Evolutionary conservation across 2,113 vertebrate genomes (phyloP), one percentile per base, ranked within the genome.

Genomic region (Cavia porcellus): DNA sequence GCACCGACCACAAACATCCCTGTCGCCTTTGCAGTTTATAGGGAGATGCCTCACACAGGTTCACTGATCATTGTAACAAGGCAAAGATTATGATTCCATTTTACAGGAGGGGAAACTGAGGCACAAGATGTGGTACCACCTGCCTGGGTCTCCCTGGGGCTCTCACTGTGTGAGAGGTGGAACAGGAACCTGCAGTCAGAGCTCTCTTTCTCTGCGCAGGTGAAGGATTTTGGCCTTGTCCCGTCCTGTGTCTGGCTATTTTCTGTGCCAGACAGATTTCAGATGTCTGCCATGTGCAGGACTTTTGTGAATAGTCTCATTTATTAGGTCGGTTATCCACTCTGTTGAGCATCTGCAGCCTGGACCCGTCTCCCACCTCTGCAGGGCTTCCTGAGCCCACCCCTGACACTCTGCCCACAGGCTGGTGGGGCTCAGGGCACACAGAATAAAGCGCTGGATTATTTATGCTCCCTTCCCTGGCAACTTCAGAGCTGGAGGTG

Each of bases 41-140:
- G 6, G 14, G 30, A 32, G 50, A 13, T 55, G 13, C 59, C 50
- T 75, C 86, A 3, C 24, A 15, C n/a, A 20, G 1, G 0, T 47
- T 85, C 47, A 32, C 19, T 57, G 80, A 20, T 52, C 24, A 7
- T 24, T 57, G 28, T 5, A 79, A 38, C 32, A 55, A 94, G 42
- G 70, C 82, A 64, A 86, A 22, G 10, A 5, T 86, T 83, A 45
- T 4, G 25, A 5, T 42, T 80, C 85, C 68, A n/a, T 84, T 79
- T 80, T 68, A 57, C 35, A 42, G 57, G 32, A 70, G 66, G 75
- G 45, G 24, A 92, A 75, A 87, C 75, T 14, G 57, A 92, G 88
- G 79, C 38, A 22, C 25, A 3, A n/a, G 81, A 52, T 35, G 25
- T 50, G 0, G 3, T 45, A 28, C 38, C 7, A 0, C 22, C 59